These are phyloP conservation scores for Bergia puertoricense DNA, from an alignment of 92 coral and sea anemone genomes.

Conservation along the genomic window DNA sequence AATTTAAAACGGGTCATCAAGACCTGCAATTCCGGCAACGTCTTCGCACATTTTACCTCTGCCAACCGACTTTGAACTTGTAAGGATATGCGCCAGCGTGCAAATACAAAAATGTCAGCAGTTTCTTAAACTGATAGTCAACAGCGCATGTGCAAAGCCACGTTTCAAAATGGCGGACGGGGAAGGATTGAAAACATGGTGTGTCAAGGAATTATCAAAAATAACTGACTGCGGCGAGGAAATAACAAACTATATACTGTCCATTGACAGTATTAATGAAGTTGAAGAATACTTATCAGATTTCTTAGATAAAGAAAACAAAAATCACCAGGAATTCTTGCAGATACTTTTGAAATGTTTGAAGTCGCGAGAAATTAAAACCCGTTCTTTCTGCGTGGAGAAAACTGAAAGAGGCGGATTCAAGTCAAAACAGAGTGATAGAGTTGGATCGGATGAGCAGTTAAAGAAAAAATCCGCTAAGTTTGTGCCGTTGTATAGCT, in stretches of 20 bases:
- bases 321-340: constrained; percentile 64
- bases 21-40: constrained; percentile 17
- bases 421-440: constrained; percentile 14
- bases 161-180: constrained; percentile 74
- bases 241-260: constrained; percentile 72
- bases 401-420: constrained; percentile 6
- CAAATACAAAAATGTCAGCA: constrained; percentile 17
- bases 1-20: constrained; percentile 46
- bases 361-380: constrained; percentile 32
- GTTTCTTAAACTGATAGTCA: background rate
- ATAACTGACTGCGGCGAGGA: constrained; percentile 83
- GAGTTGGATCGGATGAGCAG: constrained; percentile 46
- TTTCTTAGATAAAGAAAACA: constrained; percentile 67
- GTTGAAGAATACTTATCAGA: constrained; percentile 67
- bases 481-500: constrained; percentile 89
- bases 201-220: constrained; percentile 74
- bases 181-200: constrained; percentile 73
- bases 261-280: constrained; percentile 66
- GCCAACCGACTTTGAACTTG: constrained; percentile 28
- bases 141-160: constrained; percentile 23
- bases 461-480: constrained; percentile 74
- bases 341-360: constrained; percentile 55
- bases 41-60: constrained; percentile 13
- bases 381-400: background rate
- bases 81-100: constrained; percentile 22